Base-by-base conservation (phyloP, 2,888 invertebrate genomes). In the Hypolimnas misippus region DNA sequence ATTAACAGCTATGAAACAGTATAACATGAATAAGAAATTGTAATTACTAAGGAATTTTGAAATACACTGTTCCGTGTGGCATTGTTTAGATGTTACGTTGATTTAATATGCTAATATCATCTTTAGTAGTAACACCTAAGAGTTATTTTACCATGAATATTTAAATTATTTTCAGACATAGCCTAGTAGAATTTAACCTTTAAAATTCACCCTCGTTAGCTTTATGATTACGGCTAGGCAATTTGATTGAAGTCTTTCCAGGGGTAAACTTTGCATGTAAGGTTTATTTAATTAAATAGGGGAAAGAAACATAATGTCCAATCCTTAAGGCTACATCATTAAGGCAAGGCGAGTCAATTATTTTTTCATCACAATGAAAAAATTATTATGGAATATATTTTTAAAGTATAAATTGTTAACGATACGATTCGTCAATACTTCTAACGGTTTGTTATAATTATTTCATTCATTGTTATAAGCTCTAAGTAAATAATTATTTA, bases 171-270 rank as follows among this genome's bases (percentile, higher is more conserved):
- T 53, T 29, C 44, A 40, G 44, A 57, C 38, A 49, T 10, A 35
- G 46, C 42, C 53, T 58, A 55, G 53, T 58, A 42, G 57, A 40
- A 29, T 62, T 62, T 51, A 66, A 62, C 64, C 61, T 70, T 68
- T 67, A 52, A 65, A 66, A 70, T 71, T 68, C 66, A 67, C 72
- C 70, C 68, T 67, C 68, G 68, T 64, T 64, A 62, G 55, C 54
- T 67, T 68, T 63, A 40, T 64, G 64, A 64, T 62, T 65, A 67
- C 46, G 58, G 52, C 58, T 63, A 61, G 61, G 67, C 55, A 65
- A 63, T 65, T 69, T 63, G 67, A 67, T 65, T 63, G 67, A 58
- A 59, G 58, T 12, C 53, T 63, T 62, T 62, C 65, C 40, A 63
- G 50, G 67, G 67, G 55, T 59, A 53, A 62, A 44, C 21, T 57